Conservation (phyloP, 2,888 invertebrate genomes). For the Limenitis camilla region DNA sequence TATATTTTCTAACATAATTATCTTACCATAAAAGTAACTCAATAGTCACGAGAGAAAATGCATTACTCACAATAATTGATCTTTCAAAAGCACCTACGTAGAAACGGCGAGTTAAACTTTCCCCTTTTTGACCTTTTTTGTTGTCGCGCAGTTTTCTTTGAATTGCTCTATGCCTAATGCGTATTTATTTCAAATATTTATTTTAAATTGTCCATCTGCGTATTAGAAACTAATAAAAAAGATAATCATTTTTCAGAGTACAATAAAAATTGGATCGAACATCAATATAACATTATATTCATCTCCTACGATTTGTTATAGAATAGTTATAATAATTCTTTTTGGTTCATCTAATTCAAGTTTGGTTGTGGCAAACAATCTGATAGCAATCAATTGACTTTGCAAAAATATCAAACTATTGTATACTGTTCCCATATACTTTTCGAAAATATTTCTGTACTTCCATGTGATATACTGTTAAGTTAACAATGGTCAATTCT, state of each 20-base stretch:
- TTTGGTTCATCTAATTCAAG: no score
- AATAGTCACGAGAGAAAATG: slow-evolving; percentile 22
- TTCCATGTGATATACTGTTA: not conserved
- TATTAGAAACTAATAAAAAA: no score
- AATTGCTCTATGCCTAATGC: not conserved
- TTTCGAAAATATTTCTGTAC: not conserved
- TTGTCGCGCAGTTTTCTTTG: slow-evolving; percentile 4
- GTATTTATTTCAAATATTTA: no score
- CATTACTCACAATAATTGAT: slow-evolving; percentile 23
- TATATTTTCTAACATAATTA: slow-evolving; percentile 11
- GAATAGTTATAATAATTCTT: no score
- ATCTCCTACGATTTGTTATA: no score
- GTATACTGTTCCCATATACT: not conserved
- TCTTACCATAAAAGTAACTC: slow-evolving; percentile 13
- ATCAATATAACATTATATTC: no score
- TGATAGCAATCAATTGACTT: no score
- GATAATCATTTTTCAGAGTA: no score
- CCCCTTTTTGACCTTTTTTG: slow-evolving; percentile 32
- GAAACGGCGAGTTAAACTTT: slow-evolving; percentile 51
- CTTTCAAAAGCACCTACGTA: slow-evolving; percentile 23
- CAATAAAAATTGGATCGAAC: no score
- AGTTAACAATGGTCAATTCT: slow-evolving; percentile 12
- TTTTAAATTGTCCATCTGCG: no score
- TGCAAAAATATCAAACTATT: no score
- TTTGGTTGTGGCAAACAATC: no score